Evolutionary conservation across 1,140 invertebrate species (phyloP).

Genomic region (Ridgeia piscesae): DNA sequence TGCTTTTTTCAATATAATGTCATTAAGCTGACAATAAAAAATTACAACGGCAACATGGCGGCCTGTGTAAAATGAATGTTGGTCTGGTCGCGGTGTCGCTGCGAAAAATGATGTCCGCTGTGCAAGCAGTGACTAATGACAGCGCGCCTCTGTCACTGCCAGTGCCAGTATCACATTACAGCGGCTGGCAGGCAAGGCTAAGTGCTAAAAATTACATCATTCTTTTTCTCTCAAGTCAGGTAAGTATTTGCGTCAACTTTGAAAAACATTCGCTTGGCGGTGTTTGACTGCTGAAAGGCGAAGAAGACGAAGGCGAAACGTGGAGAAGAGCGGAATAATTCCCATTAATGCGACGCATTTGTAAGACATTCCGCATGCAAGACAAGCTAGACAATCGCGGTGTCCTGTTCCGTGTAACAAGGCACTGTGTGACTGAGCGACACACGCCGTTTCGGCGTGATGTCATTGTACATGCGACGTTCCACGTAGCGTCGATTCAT

Average conservation of each 20-base stretch:
- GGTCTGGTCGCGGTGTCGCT: background rate
- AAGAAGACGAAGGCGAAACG: background rate
- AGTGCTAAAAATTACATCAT: background rate
- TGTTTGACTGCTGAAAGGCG: background rate
- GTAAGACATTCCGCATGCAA: background rate
- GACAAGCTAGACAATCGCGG: background rate
- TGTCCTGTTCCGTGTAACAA: background rate
- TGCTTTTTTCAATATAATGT: too few relatives aligned
- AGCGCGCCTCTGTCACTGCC: background rate
- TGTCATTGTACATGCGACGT: background rate
- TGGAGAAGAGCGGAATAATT: background rate
- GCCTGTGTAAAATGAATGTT: background rate
- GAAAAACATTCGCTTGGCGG: background rate
- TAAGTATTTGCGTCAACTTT: background rate
- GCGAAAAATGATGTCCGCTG: background rate
- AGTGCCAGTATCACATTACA: background rate
- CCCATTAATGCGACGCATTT: background rate
- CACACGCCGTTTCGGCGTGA: background rate
- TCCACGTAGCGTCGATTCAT: background rate
- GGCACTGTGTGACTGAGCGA: background rate
- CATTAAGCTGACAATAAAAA: background rate
- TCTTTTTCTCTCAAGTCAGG: background rate
- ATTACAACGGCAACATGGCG: background rate
- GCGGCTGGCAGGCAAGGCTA: background rate
- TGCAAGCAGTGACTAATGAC: background rate